A percentile compares a stretch with the other conserved stretches of the same genome.
Evolutionary conservation across 2,888 invertebrate genomes (phyloP).

Genomic region (Eupelmus urozonus): DNA sequence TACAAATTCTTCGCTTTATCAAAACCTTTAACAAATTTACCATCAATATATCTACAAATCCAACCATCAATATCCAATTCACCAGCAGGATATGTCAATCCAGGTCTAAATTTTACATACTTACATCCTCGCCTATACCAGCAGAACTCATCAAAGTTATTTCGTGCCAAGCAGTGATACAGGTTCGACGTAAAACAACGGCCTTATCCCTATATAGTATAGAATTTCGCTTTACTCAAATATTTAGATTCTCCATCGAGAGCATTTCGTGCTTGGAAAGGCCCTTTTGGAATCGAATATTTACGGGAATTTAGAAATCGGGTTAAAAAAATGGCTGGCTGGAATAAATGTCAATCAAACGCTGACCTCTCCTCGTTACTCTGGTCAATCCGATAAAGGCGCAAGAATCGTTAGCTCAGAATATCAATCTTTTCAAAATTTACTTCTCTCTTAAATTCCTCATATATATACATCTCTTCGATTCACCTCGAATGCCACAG

Average conservation of each 20-base stretch:
- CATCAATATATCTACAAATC: too few relatives aligned
- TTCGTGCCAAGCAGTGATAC: background rate
- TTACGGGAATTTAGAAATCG: background rate
- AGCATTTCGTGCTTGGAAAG: slow-evolving; percentile 1
- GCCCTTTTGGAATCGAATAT: background rate
- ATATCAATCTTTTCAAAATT: slow-evolving; percentile 22
- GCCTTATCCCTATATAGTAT: too few relatives aligned
- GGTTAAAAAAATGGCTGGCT: slow-evolving; percentile 24
- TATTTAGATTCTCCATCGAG: too few relatives aligned
- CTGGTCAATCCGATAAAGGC: slow-evolving; percentile 9
- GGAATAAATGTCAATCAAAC: slow-evolving; percentile 39
- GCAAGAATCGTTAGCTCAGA: slow-evolving; percentile 10
- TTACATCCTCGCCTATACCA: background rate
- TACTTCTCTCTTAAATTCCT: too few relatives aligned
- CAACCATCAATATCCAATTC: background rate
- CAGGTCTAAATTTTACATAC: background rate
- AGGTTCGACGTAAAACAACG: too few relatives aligned
- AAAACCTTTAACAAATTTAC: too few relatives aligned
- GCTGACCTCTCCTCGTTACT: slow-evolving; percentile 13
- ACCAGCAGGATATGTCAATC: background rate
- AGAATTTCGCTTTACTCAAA: too few relatives aligned
- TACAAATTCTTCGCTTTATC: too few relatives aligned
- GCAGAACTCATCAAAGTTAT: background rate
- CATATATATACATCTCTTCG: slow-evolving; percentile 20
- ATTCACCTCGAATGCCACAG: too few relatives aligned